Percentiles rank a stretch among this genome's conserved stretches.
These are phyloP conservation scores for Aspidiotus destructor DNA, from an alignment of 2,888 invertebrate genomes.

Conservation along the genomic window DNA sequence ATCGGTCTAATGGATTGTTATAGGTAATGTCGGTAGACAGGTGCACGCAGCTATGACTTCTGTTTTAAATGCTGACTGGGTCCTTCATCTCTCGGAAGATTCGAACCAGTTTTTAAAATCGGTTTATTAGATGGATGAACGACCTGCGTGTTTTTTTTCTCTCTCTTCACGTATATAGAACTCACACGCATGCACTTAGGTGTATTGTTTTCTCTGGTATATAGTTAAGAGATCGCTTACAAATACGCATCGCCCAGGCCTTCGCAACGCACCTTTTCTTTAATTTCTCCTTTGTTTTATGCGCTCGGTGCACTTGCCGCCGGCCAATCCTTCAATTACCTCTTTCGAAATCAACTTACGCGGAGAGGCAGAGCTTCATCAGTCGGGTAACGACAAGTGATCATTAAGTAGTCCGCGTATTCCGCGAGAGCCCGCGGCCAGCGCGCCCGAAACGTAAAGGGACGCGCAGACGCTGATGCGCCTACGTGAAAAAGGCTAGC, in stretches of 20 bases:
- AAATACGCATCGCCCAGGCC: slow-evolving; percentile 20
- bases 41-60: slow-evolving; percentile 2
- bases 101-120: slow-evolving; percentile 29
- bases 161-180: not conserved
- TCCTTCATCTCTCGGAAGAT: slow-evolving; percentile 2
- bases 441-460: no score
- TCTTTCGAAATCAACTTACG: slow-evolving; percentile 10
- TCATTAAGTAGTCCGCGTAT: slow-evolving; percentile 19
- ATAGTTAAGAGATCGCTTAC: slow-evolving; percentile 28
- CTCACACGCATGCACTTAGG: not conserved
- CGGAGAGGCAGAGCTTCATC: slow-evolving; percentile 3
- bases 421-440: slow-evolving; percentile 7
- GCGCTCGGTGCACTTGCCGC: not conserved
- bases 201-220: slow-evolving; percentile 9
- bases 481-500: no score
- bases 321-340: slow-evolving; percentile 29
- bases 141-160: slow-evolving; percentile 11
- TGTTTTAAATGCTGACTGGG: slow-evolving; percentile 1
- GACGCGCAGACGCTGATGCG: no score
- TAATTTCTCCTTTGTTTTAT: slow-evolving; percentile 22
- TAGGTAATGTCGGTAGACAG: slow-evolving; percentile 15
- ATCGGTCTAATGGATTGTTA: slow-evolving; percentile 23
- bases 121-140: slow-evolving; percentile 24
- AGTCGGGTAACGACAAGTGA: slow-evolving; percentile 22
- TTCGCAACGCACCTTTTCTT: slow-evolving; percentile 19